Evolutionary conservation across 2,888 invertebrate genomes (phyloP).

Genomic region (Deilephila porcellus): DNA sequence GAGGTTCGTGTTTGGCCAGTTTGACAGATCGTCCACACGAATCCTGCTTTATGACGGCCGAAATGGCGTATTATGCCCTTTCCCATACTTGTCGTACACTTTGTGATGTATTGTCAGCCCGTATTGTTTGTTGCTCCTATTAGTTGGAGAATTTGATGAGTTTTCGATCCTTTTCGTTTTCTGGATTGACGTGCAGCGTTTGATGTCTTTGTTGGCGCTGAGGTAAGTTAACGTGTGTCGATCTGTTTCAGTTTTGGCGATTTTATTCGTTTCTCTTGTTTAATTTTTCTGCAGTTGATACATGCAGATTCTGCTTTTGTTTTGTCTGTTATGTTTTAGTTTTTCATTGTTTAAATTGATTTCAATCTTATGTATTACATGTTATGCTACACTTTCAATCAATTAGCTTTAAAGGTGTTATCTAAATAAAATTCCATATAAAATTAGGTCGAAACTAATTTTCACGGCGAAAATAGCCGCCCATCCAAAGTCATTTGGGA

Average conservation of each 20-base stretch:
- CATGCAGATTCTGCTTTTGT: not conserved
- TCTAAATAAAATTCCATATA: not conserved
- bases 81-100: constrained; percentile 80
- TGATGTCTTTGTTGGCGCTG: constrained; percentile 28
- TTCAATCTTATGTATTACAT: not conserved
- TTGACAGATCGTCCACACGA: constrained; percentile 82
- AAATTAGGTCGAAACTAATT: constrained; percentile 17
- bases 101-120: constrained; percentile 45
- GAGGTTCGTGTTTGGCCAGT: constrained; percentile 78
- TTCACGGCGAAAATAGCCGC: constrained; percentile 8
- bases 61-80: constrained; percentile 82
- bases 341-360: no score
- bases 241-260: not conserved
- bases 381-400: not conserved
- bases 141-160: constrained; percentile 28
- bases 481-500: constrained; percentile 60
- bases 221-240: constrained; percentile 9
- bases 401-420: not conserved
- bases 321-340: not conserved
- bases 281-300: not conserved
- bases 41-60: constrained; percentile 77
- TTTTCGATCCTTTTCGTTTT: constrained; percentile 35
- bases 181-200: constrained; percentile 33
- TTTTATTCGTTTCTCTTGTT: not conserved
- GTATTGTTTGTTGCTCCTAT: constrained; percentile 28